These are phyloP conservation scores for Xestia rhomboidea DNA, from an alignment of 2,888 invertebrate species.

Conservation along the genomic window DNA sequence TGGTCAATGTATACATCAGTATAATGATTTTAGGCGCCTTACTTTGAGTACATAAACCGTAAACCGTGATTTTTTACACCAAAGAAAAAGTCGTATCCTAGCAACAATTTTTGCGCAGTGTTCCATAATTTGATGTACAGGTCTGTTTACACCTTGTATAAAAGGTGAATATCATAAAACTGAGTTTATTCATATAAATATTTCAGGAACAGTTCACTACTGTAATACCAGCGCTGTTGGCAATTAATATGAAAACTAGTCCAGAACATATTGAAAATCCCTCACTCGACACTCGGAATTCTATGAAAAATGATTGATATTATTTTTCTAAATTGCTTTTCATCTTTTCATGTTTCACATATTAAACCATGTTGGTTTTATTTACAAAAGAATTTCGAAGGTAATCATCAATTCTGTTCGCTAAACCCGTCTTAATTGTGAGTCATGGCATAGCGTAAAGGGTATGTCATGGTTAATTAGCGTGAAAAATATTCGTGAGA, in stretches of 20 bases:
- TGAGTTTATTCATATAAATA: constrained; percentile 36
- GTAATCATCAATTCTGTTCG: constrained; percentile 61
- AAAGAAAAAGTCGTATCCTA: no score
- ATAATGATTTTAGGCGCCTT: background rate
- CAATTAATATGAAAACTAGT: constrained; percentile 40
- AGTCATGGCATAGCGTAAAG: constrained; percentile 47
- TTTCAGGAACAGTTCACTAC: constrained; percentile 23
- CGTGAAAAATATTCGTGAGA: constrained; percentile 70
- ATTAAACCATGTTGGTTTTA: constrained; percentile 41
- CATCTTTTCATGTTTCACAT: constrained; percentile 42
- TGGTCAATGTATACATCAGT: no score
- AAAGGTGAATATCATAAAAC: background rate
- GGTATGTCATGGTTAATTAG: constrained; percentile 61
- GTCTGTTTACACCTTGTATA: background rate
- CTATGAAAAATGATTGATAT: constrained; percentile 27
- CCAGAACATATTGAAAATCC: constrained; percentile 43
- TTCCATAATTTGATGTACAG: no score
- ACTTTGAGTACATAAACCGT: background rate
- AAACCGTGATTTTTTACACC: background rate
- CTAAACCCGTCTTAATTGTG: constrained; percentile 46
- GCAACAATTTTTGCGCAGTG: no score
- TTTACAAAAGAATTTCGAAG: constrained; percentile 34
- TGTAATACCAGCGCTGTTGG: constrained; percentile 22
- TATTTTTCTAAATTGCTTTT: constrained; percentile 56
- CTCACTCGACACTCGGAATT: constrained; percentile 30